A percentile compares a stretch with the other conserved stretches of the same genome.
Evolutionary conservation across 2,797 vertebrate genomes (phyloP).

Genomic region (Hydrolagus colliei): DNA sequence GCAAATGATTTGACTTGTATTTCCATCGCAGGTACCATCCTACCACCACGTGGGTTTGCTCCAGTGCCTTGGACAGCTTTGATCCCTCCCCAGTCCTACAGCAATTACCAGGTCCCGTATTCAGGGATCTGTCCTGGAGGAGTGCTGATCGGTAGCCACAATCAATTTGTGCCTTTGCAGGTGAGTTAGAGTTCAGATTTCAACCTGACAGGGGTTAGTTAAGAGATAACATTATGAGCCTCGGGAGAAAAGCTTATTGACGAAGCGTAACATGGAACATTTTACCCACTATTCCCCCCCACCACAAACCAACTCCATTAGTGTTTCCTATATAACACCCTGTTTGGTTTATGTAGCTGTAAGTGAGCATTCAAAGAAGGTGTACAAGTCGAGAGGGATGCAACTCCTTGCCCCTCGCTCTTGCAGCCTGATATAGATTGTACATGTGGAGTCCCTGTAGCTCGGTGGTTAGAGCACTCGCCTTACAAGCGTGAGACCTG

Average conservation of each 20-base stretch:
- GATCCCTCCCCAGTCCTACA: conserved; percentile 61
- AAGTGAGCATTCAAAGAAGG: background rate
- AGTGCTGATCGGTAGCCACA: conserved; percentile 71
- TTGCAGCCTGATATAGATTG: no score
- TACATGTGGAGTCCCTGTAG: no score
- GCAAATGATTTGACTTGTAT: no score
- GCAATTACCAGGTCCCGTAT: conserved; percentile 70
- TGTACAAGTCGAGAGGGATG: no score
- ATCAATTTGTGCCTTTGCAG: conserved; percentile 93
- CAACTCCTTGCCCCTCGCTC: no score
- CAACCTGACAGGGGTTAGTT: background rate
- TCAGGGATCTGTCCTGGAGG: conserved; percentile 59
- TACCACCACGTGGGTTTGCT: conserved; percentile 60
- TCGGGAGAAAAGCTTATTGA: background rate
- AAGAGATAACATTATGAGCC: background rate
- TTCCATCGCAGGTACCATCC: no score
- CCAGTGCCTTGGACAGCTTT: conserved; percentile 71
- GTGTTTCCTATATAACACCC: background rate
- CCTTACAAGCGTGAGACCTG: no score
- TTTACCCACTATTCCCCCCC: no score
- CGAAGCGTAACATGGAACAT: background rate
- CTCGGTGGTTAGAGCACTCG: no score
- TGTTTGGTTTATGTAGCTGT: background rate
- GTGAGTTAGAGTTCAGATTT: conserved; percentile 50
- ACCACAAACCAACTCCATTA: background rate